phyloP scores from a whole-genome alignment of 2,113 vertebrate species.

The Polyodon spathula region DNA sequence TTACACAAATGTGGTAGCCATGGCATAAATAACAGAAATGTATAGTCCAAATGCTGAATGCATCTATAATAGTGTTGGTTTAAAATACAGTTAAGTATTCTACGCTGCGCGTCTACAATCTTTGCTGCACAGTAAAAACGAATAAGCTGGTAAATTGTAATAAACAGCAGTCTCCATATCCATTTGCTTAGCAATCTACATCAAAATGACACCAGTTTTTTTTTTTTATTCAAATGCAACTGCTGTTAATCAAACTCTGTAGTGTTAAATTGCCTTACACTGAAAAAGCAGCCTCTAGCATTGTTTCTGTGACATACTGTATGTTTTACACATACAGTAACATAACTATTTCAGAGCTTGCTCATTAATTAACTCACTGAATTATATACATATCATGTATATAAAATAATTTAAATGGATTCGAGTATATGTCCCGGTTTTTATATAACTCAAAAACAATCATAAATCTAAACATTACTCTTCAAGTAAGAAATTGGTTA shows the following conservation, averaged over 20 bases:
- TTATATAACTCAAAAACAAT: no score
- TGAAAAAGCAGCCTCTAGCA: background rate
- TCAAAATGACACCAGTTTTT: conserved; percentile 1
- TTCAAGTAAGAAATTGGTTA: no score
- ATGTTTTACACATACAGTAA: no score
- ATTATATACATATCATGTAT: no score
- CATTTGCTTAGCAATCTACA: background rate
- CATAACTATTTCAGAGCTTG: no score
- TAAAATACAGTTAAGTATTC: conserved; percentile 37
- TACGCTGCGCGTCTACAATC: conserved; percentile 25
- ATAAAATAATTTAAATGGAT: no score
- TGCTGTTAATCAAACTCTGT: background rate
- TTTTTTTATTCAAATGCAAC: background rate
- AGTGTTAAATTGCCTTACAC: background rate
- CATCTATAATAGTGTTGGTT: conserved; percentile 34
- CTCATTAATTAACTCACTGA: no score
- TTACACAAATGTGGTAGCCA: conserved; percentile 75
- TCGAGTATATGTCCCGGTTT: no score
- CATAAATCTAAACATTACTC: no score
- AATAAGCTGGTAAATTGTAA: conserved; percentile 34
- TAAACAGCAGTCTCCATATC: conserved; percentile 22
- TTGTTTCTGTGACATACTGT: background rate
- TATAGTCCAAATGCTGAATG: conserved; percentile 31
- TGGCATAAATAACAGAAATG: conserved; percentile 60
- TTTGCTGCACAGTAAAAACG: conserved; percentile 32